These are phyloP conservation scores for Antheraea pernyi DNA, from an alignment of 1,140 invertebrate species.

Conservation along the genomic window DNA sequence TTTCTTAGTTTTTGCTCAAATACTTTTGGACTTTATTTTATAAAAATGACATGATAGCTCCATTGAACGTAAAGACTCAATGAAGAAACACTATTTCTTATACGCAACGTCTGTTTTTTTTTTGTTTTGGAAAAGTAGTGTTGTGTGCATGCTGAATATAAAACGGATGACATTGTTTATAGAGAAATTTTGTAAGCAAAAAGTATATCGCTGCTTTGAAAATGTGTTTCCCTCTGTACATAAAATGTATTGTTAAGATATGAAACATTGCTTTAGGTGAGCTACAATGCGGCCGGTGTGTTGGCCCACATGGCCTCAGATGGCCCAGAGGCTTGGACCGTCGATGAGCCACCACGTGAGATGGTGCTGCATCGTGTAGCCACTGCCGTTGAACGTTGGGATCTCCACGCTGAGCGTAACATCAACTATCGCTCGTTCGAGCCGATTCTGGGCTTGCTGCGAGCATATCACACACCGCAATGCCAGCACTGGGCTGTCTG, in stretches of 20 bases:
- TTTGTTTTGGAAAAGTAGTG: too few relatives aligned
- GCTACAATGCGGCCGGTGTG: constrained; percentile 98
- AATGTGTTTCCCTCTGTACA: too few relatives aligned
- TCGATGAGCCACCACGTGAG: constrained; percentile 84
- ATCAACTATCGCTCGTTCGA: constrained; percentile 98
- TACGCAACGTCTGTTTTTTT: too few relatives aligned
- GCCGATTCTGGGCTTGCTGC: constrained; percentile 91
- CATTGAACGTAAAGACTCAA: too few relatives aligned
- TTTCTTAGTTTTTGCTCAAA: too few relatives aligned
- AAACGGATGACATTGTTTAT: too few relatives aligned
- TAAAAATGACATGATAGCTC: too few relatives aligned
- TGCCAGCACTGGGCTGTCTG: constrained; percentile 98
- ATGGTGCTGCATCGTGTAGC: constrained; percentile 89
- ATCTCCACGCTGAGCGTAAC: constrained; percentile 91
- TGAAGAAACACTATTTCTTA: too few relatives aligned
- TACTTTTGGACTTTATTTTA: too few relatives aligned
- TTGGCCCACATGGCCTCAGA: constrained; percentile 97
- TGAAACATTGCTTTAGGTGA: constrained; percentile 81
- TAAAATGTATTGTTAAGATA: background rate
- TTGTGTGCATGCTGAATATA: too few relatives aligned
- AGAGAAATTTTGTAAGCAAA: too few relatives aligned
- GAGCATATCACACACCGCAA: constrained; percentile 90
- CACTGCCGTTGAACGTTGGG: constrained; percentile 92
- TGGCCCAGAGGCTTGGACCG: constrained; percentile 90
- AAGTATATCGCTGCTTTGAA: too few relatives aligned